These are phyloP conservation scores for Gulo gulo DNA, from an alignment of 2,113 vertebrate species.

Conservation along the genomic window DNA sequence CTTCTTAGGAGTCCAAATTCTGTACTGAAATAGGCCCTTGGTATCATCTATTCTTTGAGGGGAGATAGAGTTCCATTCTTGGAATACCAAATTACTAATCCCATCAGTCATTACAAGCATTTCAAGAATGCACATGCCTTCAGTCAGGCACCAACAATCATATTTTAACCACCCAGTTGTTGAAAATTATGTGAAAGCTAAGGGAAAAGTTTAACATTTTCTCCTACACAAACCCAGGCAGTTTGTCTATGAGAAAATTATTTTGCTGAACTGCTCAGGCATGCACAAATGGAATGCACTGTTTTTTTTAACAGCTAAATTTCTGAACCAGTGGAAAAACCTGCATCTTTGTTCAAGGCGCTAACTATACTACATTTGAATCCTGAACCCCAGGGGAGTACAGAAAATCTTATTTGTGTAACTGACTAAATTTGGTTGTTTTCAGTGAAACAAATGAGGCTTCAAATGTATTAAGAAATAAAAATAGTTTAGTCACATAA, in stretches of 20 bases:
- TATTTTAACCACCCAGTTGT: conserved; percentile 81
- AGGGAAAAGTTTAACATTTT: conserved; percentile 82
- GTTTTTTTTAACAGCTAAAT: conserved; percentile 41
- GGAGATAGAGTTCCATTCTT: conserved; percentile 80
- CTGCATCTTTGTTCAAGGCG: conserved; percentile 9
- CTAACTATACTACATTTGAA: not conserved
- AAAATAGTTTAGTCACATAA: not conserved
- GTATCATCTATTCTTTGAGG: conserved; percentile 53
- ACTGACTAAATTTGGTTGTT: not conserved
- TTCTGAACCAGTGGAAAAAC: conserved; percentile 37
- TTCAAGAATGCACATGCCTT: conserved; percentile 86
- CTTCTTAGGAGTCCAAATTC: conserved; percentile 55
- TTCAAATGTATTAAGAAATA: conserved; percentile 50
- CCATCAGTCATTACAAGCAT: conserved; percentile 83
- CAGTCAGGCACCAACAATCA: conserved; percentile 70
- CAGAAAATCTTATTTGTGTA: not conserved
- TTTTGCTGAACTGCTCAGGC: conserved; percentile 48
- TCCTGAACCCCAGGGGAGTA: not conserved
- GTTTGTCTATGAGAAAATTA: conserved; percentile 17
- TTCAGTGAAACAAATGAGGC: conserved; percentile 28
- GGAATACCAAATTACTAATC: conserved; percentile 83
- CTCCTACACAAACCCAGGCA: conserved; percentile 70
- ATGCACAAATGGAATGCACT: conserved; percentile 66
- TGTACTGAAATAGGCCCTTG: conserved; percentile 56
- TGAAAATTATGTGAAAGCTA: conserved; percentile 81